These are phyloP conservation scores for Drosophila borborema DNA, from an alignment of 2,888 invertebrate genomes.

Conservation along the genomic window DNA sequence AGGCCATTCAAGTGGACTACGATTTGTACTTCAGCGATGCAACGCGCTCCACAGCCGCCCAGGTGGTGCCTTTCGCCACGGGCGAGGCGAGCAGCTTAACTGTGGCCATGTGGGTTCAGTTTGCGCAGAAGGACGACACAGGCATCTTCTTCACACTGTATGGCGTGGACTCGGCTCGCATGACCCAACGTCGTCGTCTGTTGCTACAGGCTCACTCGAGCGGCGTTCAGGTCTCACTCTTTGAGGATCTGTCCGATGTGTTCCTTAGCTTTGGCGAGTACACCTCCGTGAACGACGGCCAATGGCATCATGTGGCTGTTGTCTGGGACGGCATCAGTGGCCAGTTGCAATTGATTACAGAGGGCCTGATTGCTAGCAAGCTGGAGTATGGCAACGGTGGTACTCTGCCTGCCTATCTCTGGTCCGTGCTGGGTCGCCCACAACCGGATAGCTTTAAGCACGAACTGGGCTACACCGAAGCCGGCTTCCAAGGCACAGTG, in stretches of 20 bases:
- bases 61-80: constrained; percentile 95
- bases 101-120: constrained; percentile 98
- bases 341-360: constrained; percentile 95
- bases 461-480: constrained; percentile 90
- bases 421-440: constrained; percentile 96
- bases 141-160: constrained; percentile 98
- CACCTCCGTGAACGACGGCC: constrained; percentile 97
- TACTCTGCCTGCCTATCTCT: constrained; percentile 93
- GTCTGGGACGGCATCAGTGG: constrained; percentile 98
- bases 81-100: constrained; percentile 92
- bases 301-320: constrained; percentile 98
- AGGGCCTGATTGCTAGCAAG: constrained; percentile 97
- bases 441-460: constrained; percentile 88
- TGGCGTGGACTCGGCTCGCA: constrained; percentile 93
- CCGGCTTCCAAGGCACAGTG: constrained; percentile 97
- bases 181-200: constrained; percentile 91
- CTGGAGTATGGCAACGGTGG: constrained; percentile 95
- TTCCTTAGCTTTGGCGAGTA: constrained; percentile 96
- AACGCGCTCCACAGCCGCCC: constrained; percentile 94
- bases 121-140: constrained; percentile 94
- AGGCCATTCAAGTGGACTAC: constrained; percentile 99
- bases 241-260: constrained; percentile 94
- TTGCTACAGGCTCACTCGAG: constrained; percentile 96
- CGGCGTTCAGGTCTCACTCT: constrained; percentile 96
- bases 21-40: constrained; percentile 98